Base-by-base conservation (phyloP, 2,888 invertebrate genomes). In the Xestia ashworthii region DNA sequence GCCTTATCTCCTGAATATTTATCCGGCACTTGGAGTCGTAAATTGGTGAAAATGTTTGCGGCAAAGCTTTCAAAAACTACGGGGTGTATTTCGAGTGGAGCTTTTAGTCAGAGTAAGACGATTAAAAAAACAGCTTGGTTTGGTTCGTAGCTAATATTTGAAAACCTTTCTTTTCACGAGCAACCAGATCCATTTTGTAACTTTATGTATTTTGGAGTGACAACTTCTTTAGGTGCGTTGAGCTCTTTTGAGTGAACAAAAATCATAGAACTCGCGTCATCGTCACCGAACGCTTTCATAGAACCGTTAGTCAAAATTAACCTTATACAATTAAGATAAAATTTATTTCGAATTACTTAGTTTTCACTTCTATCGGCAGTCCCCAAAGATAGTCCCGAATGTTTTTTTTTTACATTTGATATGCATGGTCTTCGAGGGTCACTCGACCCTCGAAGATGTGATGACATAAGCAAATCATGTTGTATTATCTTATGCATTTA, bases 1-100 rank as follows among this genome's bases (percentile, higher is more conserved):
- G 81, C 78, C 72, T 67, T 41, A 71, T 69, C 44, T 44, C 46
- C 46, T 80, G 65, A 84, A 76, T 80, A 84, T 84, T 83, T 71
- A 80, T 76, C 41, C 41, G 19, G 16, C 68, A 64, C 66, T 84
- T 55, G 32, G 50, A 70, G 62, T 83, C 48, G 44, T 71, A 25
- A 60, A 76, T 65, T 41, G 22, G 38, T 72, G 25, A 48, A 32
- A 65, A 64, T 53, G 12, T 16, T 46, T 3, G 5, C 1, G 11
- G 14, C 12, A 44, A 25, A n/a, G 50, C n/a, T 62, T 50, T 58
- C 32, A 12, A 68, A 74, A 41, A 74, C 60, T 60, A 60, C 60
- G 32, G 32, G 32, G 16, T 58, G 14, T 19, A 16, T 32, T 32
- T 60, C 8, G 32, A 60, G 25, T 14, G 46, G 2, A 50, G 25